Conservation (phyloP, 2,797 vertebrate species). For the Micrastur ruficollis region DNA sequence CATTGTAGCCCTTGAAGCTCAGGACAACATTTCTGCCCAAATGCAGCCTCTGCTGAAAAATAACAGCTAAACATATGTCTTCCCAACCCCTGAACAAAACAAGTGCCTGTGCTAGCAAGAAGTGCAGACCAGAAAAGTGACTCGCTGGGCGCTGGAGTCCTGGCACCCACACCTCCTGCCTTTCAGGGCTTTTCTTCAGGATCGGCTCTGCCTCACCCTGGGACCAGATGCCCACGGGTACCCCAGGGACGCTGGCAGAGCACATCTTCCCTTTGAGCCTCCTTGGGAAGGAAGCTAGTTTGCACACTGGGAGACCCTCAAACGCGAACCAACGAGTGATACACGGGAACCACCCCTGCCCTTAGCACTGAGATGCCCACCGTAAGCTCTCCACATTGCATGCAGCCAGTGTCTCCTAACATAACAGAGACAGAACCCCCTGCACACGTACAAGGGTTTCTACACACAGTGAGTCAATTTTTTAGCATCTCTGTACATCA, state of each 20-base stretch:
- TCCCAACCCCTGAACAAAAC: background rate
- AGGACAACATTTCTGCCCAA: background rate
- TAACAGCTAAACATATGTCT: background rate
- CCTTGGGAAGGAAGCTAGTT: rapidly evolving
- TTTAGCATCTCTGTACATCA: background rate
- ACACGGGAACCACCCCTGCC: background rate
- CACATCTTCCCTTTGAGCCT: background rate
- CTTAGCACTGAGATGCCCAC: background rate
- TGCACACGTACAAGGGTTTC: background rate
- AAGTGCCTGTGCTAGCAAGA: background rate
- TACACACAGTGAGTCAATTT: background rate
- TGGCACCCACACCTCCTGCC: background rate
- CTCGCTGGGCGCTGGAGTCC: background rate
- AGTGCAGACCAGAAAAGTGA: background rate
- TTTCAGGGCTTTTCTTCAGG: background rate
- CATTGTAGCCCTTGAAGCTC: rapidly evolving
- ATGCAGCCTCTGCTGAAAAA: background rate
- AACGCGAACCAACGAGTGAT: rapidly evolving
- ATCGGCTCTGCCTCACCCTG: background rate
- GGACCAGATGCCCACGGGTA: background rate
- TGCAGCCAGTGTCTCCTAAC: background rate
- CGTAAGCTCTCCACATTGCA: rapidly evolving
- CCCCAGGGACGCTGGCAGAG: background rate
- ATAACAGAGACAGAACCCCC: background rate
- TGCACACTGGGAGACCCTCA: background rate